Conservation (phyloP, 2,797 vertebrate species). For the Helarctos malayanus region DNA sequence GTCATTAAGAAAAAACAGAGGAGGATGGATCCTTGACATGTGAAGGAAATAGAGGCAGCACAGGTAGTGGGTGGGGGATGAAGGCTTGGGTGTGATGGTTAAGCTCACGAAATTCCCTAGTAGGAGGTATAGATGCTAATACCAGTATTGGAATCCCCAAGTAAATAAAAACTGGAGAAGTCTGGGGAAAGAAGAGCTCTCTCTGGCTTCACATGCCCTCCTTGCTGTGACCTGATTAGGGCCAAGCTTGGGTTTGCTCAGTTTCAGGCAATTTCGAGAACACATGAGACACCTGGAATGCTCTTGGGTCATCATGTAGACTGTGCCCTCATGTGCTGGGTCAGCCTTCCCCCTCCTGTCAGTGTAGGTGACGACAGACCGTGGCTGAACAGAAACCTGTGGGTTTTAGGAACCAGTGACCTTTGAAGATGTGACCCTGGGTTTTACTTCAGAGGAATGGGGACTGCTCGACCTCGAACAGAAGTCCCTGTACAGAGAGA, state of each 20-base stretch:
- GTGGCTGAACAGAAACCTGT: conserved; percentile 68
- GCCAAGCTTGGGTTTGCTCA: neutral
- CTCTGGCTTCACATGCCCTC: neutral
- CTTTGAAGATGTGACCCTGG: conserved; percentile 78
- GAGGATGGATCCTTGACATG: neutral
- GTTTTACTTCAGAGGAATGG: conserved; percentile 80
- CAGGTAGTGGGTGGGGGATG: too few relatives aligned
- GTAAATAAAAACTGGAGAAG: neutral
- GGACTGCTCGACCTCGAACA: conserved; percentile 68
- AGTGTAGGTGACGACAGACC: neutral
- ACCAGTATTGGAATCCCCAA: neutral
- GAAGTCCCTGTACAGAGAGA: conserved; percentile 79
- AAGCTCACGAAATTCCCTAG: neutral
- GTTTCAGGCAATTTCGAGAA: neutral
- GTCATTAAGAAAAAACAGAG: neutral
- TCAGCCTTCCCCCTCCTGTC: neutral
- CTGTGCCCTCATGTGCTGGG: neutral
- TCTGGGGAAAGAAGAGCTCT: neutral
- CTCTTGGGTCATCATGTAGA: neutral
- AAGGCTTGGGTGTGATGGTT: neutral
- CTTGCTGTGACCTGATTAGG: neutral
- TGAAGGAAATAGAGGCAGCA: neutral
- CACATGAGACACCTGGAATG: neutral
- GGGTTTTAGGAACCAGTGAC: conserved; percentile 81
- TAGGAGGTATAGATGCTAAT: too few relatives aligned